A percentile compares a stretch with the other conserved stretches of the same genome.
These are phyloP conservation scores for Volucella zonaria DNA, from an alignment of 2,888 invertebrate genomes.

Conservation along the genomic window DNA sequence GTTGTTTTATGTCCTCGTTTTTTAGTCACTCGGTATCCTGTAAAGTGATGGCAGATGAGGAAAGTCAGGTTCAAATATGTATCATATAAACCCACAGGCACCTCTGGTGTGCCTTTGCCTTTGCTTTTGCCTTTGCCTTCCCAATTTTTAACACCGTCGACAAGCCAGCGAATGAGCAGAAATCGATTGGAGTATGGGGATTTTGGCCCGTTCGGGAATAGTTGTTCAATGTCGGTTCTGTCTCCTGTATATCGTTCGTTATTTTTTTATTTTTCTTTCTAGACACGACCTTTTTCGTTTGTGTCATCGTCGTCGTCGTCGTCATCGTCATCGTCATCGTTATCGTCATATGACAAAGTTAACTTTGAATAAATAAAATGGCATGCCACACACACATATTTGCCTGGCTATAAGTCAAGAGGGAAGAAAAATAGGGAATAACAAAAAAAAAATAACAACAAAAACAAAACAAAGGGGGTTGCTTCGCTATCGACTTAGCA, in stretches of 20 bases:
- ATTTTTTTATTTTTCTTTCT: slow-evolving; percentile 28
- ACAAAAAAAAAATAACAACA: slow-evolving; percentile 35
- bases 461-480: slow-evolving; percentile 9
- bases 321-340: slow-evolving; percentile 58
- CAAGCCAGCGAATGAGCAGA: slow-evolving; percentile 26
- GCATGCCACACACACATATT: slow-evolving; percentile 62
- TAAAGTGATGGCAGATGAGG: background rate
- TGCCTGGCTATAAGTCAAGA: slow-evolving; percentile 62
- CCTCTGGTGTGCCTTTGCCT: slow-evolving; percentile 16
- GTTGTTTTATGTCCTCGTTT: slow-evolving; percentile 63
- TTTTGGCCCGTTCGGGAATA: slow-evolving; percentile 53
- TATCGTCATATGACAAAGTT: slow-evolving; percentile 63
- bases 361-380: slow-evolving; percentile 72
- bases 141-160: slow-evolving; percentile 36
- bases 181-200: slow-evolving; percentile 65
- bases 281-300: slow-evolving; percentile 62
- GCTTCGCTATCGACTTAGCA: slow-evolving; percentile 28
- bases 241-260: slow-evolving; percentile 37
- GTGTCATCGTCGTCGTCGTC: slow-evolving; percentile 46
- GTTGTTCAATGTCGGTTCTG: slow-evolving; percentile 14
- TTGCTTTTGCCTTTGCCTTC: no score
- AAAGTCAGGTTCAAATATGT: slow-evolving; percentile 45
- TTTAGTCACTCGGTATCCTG: slow-evolving; percentile 25
- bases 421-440: slow-evolving; percentile 53
- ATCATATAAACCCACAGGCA: slow-evolving; percentile 31